Evolutionary conservation across 2,888 invertebrate genomes (phyloP), one percentile per base, ranked within the genome.

Genomic region (Acheta domesticus): DNA sequence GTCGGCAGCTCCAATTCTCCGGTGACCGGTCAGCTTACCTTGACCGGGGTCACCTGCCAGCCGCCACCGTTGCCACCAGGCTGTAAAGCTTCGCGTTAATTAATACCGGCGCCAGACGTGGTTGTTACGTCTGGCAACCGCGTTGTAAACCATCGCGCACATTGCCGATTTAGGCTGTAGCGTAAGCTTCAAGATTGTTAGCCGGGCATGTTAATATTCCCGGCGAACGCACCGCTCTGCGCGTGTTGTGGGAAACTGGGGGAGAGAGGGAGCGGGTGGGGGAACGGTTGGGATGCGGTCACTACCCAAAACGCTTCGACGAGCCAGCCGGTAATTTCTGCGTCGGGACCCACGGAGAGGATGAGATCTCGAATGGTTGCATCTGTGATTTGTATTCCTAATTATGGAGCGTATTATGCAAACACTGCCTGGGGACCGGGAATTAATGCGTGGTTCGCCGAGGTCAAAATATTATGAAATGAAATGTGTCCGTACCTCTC

Each of bases 401-500:
- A 62, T 62, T 62, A 62, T 62, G 62, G n/a, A 62, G 16, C n/a
- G 62, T 19, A 62, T 36, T 62, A 62, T 62, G 62, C 62, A 62
- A 62, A 62, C 62, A n/a, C 16, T 62, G 62, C n/a, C 62, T n/a
- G n/a, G 62, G n/a, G 62, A 19, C n/a, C 62, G 14, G 62, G n/a
- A 62, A 62, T 62, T 62, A 62, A 62, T 62, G 62, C n/a, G 16
- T 19, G 62, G 62, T 19, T 62, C 36, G n/a, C 62, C 14, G n/a
- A n/a, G 62, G 62, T 62, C 62, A 62, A 62, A 62, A 62, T 62
- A 62, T 62, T 62, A 62, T 62, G n/a, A 62, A 62, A 62, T 62
- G 62, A 62, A n/a, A 19, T 19, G 62, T 62, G 62, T 62, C n/a
- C n/a, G n/a, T 62, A n/a, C 62, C 62, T 14, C n/a, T 14, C 62